These are phyloP conservation scores for mouse (Mus musculus) DNA, from an alignment of 2,113 vertebrate species.

Conservation along the genomic window GRCm39 chr2:145099001-145099500, in stretches of 20 bases:
- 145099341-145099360: background rate
- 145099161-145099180: background rate
- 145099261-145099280: background rate
- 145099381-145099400: background rate
- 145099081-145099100: background rate
- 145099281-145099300: background rate
- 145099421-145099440: background rate
- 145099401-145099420: background rate
- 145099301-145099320: background rate
- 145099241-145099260: background rate
- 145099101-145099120: background rate
- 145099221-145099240: background rate
- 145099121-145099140: background rate
- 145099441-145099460: background rate
- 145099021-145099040: conserved; percentile 36
- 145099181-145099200: background rate
- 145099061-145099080: background rate
- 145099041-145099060: conserved; percentile 48
- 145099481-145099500: background rate
- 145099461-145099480: background rate
- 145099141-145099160: background rate
- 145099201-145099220: background rate
- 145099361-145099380: background rate
- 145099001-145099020: conserved; percentile 10
- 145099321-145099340: background rate